These are phyloP conservation scores for Oryzias dopingdopingensis DNA, from an alignment of 2,797 vertebrate species.

Conservation along the genomic window DNA sequence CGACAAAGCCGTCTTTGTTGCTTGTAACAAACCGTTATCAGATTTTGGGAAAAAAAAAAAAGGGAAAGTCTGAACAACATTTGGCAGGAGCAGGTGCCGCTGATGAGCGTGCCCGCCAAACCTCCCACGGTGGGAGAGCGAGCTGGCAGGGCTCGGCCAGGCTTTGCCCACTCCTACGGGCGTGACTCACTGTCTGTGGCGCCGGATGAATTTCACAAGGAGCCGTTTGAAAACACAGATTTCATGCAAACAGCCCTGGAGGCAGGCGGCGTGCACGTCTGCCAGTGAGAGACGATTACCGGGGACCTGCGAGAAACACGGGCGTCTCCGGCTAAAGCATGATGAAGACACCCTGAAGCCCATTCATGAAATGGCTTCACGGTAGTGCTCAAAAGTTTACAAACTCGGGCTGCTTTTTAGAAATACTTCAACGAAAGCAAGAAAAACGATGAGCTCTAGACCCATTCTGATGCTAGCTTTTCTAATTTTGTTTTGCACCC, in stretches of 20 bases:
- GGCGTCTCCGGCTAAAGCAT: conserved; percentile 30
- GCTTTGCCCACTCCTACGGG: conserved; percentile 62
- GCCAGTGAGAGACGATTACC: conserved; percentile 41
- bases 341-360: conserved; percentile 25
- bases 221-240: conserved; percentile 75
- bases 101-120: conserved; percentile 49
- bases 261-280: conserved; percentile 75
- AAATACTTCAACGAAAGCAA: no score
- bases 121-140: conserved; percentile 60
- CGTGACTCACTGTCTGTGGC: conserved; percentile 60
- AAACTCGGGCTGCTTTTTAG: neutral
- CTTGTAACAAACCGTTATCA: conserved; percentile 45
- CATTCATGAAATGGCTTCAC: conserved; percentile 15
- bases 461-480: no score
- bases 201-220: conserved; percentile 54
- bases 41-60: conserved; percentile 56
- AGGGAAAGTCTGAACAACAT: conserved; percentile 78
- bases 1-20: conserved; percentile 33
- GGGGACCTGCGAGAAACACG: conserved; percentile 27
- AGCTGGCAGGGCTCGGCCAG: conserved; percentile 52
- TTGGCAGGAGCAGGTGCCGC: conserved; percentile 74
- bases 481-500: no score
- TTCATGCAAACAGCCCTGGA: conserved; percentile 79
- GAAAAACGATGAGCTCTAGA: no score
- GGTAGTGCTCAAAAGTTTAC: conserved; percentile 15